Base-by-base conservation (phyloP, 2,888 invertebrate species). In the Drosophila gaucha region DNA sequence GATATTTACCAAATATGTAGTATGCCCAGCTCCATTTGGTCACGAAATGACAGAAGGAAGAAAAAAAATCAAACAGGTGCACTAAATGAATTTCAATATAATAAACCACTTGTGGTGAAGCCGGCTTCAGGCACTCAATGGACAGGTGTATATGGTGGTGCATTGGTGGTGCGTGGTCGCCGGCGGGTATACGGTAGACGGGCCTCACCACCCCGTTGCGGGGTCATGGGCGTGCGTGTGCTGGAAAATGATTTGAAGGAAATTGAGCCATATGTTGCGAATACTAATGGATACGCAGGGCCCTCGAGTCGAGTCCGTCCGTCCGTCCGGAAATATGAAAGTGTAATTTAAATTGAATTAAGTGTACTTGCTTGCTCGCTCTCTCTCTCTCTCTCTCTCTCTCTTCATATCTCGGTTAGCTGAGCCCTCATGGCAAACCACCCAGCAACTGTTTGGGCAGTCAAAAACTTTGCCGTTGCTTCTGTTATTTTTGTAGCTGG, bases 261-360 rank as follows among this genome's bases (percentile, higher is more conserved):
- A 89, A 90, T 89, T 83, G 75, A 86, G 90, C 89, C 89, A 89
- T 89, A 90, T 89, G 89, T 86, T 89, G 78, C 72, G 76, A 89
- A 86, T 89, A 89, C 86, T 86, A 90, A 90, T 86, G 79, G 73
- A 80, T 78, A 77, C 52, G 72, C 59, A 49, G 57, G 22, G 30
- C 14, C 24, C 38, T 39, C 55, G 20, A 50, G 22, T 57, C 14
- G n/a, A n/a, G 56, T 43, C 44, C 36, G 26, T 22, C 26, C 22
- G 44, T 51, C 39, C 41, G 46, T 43, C 83, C 86, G 89, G 89
- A 89, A 84, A 86, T 82, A 74, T 88, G 74, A 73, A 86, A 88
- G 79, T 88, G 88, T 89, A 90, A 89, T 89, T 90, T 89, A 89
- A 89, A 89, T 89, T 90, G 89, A 90, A 90, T 89, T 89, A 90